Base-by-base conservation (phyloP, 1,140 invertebrate genomes). In the Spodoptera litura region DNA sequence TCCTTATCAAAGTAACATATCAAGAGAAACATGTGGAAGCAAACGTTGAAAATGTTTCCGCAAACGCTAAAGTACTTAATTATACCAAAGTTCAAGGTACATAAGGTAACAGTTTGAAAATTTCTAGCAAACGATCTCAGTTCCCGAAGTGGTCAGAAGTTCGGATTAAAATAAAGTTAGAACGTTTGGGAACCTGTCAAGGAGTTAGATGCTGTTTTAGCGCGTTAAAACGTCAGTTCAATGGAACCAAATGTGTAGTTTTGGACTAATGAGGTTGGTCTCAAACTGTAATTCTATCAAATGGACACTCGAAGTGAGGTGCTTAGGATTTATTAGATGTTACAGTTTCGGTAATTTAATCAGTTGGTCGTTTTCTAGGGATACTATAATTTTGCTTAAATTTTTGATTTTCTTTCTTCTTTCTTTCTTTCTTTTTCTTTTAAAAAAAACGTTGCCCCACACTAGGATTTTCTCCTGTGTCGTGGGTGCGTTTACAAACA, bases 141-240 rank as follows among this genome's bases (percentile, higher is more conserved):
- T 73, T 73, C 15, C 0, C 20, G 6, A 51, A 56, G 66, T 70
- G 66, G 49, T 70, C 51, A 31, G 13, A 70, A 70, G 35, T 59
- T 56, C n/a, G 71, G 20, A 73, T 59, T 73, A 61, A 71, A 73
- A 73, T 73, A 61, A 73, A 61, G 71, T 73, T 73, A 5, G 56
- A n/a, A 58, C 55, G 35, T 73, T 73, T 20, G 56, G 51, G 12
- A 51, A 73, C 31, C 71, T 58, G 71, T 49, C 66, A 71, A 73
- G 44, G 70, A n/a, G 71, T 62, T 62, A 35, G 20, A 44, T 31
- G 31, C 31, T 5, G 31, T 2, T 31, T 0, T 5, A 4, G 4
- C 55, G 62, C 20, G 20, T 20, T 20, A 12, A 49, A 35, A 10
- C 58, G 4, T 11, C 10, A 44, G 38, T 73, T 49, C 15, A 12